Evolutionary conservation across 2,888 invertebrate species (phyloP), one percentile per base, ranked within the genome.

Genomic region (Elysia crispata): DNA sequence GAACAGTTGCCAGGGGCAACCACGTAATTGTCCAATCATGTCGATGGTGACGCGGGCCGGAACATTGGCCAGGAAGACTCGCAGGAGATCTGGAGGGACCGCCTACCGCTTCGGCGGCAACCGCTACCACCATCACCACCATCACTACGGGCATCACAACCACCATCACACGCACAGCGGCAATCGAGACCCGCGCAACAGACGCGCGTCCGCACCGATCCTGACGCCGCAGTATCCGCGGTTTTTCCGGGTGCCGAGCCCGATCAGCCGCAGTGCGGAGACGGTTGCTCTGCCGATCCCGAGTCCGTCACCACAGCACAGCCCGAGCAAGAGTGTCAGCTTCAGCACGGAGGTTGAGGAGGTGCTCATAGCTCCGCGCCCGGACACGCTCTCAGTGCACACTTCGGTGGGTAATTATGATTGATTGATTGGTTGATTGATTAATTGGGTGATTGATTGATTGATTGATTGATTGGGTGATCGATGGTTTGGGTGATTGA

Each of bases 251-350:
- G 28, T 81, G 5, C 81, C 82, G 25, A 78, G 81, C n/a, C 83
- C 83, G 41, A 82, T 85, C 74, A 85, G 85, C 25, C 82, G 85
- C 64, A 83, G 83, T 77, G 85, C 85, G 0, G 85, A 85, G 77
- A 85, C 83, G 0, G 85, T 85, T 33, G 83, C 82, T 13, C 77
- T 81, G 30, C 77, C 77, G 15, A 79, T 76, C 11, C 81, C 80
- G 23, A 70, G 31, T 70, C 82, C 79, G 0, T 73, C 73, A 20
- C 74, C 74, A 0, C 74, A 79, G 20, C 49, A 67, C n/a, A 81
- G 81, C 23, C 82, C 83, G 28, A 81, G 83, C 80, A 84, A 84
- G 80, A 83, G 83, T 50, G 83, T 83, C 69, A 82, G 82, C 60
- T 85, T 85, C 73, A 82, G 83, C 75, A 81, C 75, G 15, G 85